Percentiles rank a stretch among this genome's conserved stretches.
Conservation (phyloP, 2,888 invertebrate species). For the Clanis bilineata region DNA sequence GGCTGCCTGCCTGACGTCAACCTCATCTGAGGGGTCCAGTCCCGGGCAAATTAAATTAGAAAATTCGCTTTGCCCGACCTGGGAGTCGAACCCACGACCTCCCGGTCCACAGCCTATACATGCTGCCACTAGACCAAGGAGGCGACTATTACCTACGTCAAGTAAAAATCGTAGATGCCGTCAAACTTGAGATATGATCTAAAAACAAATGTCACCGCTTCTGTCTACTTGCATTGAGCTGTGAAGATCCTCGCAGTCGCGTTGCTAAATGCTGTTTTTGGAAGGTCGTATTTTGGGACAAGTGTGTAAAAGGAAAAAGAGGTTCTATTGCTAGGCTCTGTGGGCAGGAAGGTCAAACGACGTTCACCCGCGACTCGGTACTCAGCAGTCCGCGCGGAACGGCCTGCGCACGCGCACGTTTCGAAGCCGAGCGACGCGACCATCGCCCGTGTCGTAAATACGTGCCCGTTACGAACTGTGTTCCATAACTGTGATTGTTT, state of each 20-base stretch:
- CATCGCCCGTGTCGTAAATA: conserved; percentile 54
- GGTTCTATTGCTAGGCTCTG: conserved; percentile 65
- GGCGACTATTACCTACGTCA: too few relatives aligned
- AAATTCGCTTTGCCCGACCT: too few relatives aligned
- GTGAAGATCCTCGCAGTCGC: neutral
- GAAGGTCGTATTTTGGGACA: conserved; percentile 46
- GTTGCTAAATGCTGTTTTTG: conserved; percentile 3
- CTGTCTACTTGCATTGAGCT: neutral
- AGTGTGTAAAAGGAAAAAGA: conserved; percentile 58
- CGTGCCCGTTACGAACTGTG: conserved; percentile 72
- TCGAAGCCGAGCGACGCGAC: conserved; percentile 32
- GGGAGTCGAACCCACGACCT: too few relatives aligned
- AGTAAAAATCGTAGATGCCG: too few relatives aligned
- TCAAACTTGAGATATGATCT: too few relatives aligned
- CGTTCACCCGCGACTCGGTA: conserved; percentile 63
- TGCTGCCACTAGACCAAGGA: too few relatives aligned
- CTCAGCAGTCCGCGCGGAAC: conserved; percentile 72
- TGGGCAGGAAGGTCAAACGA: conserved; percentile 76
- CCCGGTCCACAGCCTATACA: too few relatives aligned
- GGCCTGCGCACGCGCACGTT: conserved; percentile 67
- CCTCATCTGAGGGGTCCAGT: too few relatives aligned
- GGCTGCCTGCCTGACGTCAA: too few relatives aligned
- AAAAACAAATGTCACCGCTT: neutral
- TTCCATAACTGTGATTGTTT: conserved; percentile 69
- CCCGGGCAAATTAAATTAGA: too few relatives aligned